Conservation (phyloP, 53 echinoderm and acorn worm species). For the Zoroaster sp. region DNA sequence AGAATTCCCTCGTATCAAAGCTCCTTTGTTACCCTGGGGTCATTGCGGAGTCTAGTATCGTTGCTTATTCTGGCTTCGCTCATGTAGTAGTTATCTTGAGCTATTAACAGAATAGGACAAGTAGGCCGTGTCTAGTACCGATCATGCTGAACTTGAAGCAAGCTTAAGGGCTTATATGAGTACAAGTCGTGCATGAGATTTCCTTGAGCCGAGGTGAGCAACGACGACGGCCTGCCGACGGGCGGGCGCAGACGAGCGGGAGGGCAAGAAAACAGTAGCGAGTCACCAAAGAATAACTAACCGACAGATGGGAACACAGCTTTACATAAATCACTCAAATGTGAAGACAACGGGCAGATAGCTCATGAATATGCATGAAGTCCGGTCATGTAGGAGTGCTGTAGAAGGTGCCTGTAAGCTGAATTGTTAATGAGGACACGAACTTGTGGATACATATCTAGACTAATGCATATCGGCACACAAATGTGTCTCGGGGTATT, state of each 20-base stretch:
- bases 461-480: background rate
- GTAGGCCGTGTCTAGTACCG: constrained; percentile 41
- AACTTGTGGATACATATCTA: background rate
- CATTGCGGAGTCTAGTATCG: constrained; percentile 13
- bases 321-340: constrained; percentile 25
- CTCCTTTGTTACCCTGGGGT: constrained; percentile 16
- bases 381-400: constrained; percentile 9
- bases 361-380: constrained; percentile 28
- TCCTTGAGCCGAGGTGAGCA: constrained; percentile 1
- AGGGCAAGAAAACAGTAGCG: constrained; percentile 7
- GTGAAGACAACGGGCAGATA: constrained; percentile 38
- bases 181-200: constrained; percentile 43
- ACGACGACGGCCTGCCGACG: background rate
- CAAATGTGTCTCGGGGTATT: background rate
- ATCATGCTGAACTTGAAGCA: constrained; percentile 49
- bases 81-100: background rate
- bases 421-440: constrained; percentile 24
- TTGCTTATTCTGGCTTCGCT: background rate
- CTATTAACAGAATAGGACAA: constrained; percentile 23
- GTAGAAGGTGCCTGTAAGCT: background rate
- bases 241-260: background rate
- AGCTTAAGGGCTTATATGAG: constrained; percentile 48
- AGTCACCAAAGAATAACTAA: background rate
- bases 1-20: background rate
- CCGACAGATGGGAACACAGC: constrained; percentile 21